Percentiles rank a stretch among this genome's conserved stretches.
Evolutionary conservation across 1,140 invertebrate species (phyloP).

Genomic region (Neodiprion virginianus): DNA sequence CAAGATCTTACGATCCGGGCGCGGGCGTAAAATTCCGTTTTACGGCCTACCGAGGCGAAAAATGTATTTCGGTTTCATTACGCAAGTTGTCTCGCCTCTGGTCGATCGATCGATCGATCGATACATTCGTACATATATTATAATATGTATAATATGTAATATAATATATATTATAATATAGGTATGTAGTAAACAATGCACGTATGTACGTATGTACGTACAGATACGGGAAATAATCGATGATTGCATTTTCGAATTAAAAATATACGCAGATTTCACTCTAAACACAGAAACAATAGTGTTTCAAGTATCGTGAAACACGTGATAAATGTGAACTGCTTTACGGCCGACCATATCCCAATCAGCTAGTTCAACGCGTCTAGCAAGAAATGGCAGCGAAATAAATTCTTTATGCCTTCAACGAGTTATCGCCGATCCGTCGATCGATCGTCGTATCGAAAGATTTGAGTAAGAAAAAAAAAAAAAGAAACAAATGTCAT

Average conservation of each 20-base stretch:
- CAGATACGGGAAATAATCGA: background rate
- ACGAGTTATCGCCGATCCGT: background rate
- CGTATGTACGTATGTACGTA: no score
- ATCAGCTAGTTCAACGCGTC: constrained; percentile 45
- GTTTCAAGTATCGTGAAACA: constrained; percentile 38
- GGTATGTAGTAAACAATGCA: no score
- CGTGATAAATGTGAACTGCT: constrained; percentile 35
- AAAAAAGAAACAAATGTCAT: no score
- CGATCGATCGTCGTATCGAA: background rate
- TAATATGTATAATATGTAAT: no score
- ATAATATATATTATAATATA: no score
- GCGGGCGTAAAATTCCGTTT: background rate
- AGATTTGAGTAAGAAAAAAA: no score
- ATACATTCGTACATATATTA: no score
- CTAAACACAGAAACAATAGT: constrained; percentile 33
- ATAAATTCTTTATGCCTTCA: background rate
- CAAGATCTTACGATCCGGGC: no score
- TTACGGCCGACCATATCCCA: constrained; percentile 39
- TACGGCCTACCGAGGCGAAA: background rate
- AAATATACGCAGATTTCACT: constrained; percentile 23
- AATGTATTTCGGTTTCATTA: no score
- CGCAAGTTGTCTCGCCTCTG: no score
- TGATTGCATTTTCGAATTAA: background rate
- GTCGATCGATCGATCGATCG: no score
- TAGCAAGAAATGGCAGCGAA: constrained; percentile 47